phyloP scores from a whole-genome alignment of 2,113 vertebrate species.

The Clarias batrachus region DNA sequence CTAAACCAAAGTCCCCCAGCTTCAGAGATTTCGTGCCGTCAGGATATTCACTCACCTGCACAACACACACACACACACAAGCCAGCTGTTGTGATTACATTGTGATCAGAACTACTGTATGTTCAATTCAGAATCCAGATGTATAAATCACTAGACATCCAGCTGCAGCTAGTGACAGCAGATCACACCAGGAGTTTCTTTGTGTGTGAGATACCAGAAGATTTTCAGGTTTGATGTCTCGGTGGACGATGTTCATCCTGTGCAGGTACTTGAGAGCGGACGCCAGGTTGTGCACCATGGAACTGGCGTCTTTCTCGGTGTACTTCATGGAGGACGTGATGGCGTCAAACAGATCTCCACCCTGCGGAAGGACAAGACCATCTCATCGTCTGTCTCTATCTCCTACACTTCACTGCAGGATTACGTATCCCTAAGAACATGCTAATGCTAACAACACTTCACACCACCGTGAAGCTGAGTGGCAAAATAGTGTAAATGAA shows the following conservation, averaged over 20 bases:
- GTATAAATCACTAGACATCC: background rate
- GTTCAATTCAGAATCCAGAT: background rate
- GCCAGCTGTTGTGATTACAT: background rate
- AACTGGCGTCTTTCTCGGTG: slow-evolving; percentile 88
- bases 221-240: slow-evolving; percentile 98
- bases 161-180: background rate
- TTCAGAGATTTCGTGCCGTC: slow-evolving; percentile 93
- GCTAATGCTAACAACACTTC: background rate
- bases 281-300: slow-evolving; percentile 92
- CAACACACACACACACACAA: background rate
- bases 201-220: slow-evolving; percentile 78
- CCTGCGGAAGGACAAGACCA: slow-evolving; percentile 67
- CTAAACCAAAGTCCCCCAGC: slow-evolving; percentile 94
- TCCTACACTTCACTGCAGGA: background rate
- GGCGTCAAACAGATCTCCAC: slow-evolving; percentile 94
- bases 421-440: background rate
- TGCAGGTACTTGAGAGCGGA: slow-evolving; percentile 92
- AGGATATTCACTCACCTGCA: slow-evolving; percentile 88
- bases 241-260: slow-evolving; percentile 87
- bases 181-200: background rate
- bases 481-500: background rate
- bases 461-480: background rate
- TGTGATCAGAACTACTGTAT: background rate
- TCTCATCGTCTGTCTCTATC: background rate
- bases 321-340: slow-evolving; percentile 97